Base-by-base conservation (phyloP, 2,888 invertebrate genomes). In the Tinea trinotella region DNA sequence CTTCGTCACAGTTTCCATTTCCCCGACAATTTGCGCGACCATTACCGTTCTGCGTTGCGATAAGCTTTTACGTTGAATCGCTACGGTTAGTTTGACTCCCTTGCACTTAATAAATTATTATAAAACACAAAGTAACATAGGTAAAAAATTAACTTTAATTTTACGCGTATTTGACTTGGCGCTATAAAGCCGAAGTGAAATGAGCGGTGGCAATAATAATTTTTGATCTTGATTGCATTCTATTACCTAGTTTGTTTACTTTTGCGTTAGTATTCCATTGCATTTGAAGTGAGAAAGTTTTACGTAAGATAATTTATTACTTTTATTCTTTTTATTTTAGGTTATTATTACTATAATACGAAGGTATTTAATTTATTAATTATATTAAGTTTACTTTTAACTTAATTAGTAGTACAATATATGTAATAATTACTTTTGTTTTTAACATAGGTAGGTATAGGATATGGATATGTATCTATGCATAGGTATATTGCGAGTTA, bases 11-110 rank as follows among this genome's bases (percentile, higher is more conserved):
- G 73, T 70, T 70, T 70, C 66, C 72, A 62, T 71, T 72, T 71
- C 66, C 68, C 63, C 66, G 63, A 68, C 72, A 70, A 78, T 77
- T 81, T 76, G 77, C 70, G 68, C 67, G 61, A 62, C 77, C 68
- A 79, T 81, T 80, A 79, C 79, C 75, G 74, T 62, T 67, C 66
- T 66, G 67, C 62, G 17, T 67, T 62, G 22, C 74, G 83, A 83
- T 85, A 84, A 82, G 74, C 62, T 80, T 84, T 84, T 74, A 83
- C 68, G 73, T 79, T 74, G 62, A 62, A 60, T 56, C 80, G 80
- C 76, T 71, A 82, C 76, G 84, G 83, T 84, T 84, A 84, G 84
- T 85, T 85, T 78, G 75, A 76, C 58, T 64, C 68, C 72, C 75
- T 75, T 73, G 72, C 78, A 77, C 80, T 50, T 50, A 24, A 50